phyloP scores from a whole-genome alignment of 2,797 vertebrate genomes.

The Bothrops alternatus region DNA sequence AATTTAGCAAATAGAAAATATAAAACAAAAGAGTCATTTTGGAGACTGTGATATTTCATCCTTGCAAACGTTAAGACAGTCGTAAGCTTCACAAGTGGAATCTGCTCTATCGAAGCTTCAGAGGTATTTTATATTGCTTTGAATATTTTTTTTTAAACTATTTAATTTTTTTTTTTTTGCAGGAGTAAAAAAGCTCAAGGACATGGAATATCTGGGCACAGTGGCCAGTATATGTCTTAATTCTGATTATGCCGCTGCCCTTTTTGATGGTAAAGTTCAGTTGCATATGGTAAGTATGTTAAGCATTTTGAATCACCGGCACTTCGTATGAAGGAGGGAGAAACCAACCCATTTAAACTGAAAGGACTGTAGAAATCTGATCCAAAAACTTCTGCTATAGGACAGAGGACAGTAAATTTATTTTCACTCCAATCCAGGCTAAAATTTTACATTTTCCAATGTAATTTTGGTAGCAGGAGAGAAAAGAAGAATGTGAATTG shows the following conservation, averaged over 20 bases:
- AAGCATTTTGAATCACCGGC: background rate
- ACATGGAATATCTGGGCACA: constrained; percentile 92
- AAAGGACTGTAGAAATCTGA: background rate
- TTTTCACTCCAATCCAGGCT: background rate
- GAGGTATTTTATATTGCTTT: background rate
- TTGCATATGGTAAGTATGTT: constrained; percentile 86
- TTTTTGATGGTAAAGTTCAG: constrained; percentile 96
- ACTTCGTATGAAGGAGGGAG: background rate
- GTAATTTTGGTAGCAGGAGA: background rate
- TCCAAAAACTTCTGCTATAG: background rate
- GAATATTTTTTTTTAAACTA: background rate
- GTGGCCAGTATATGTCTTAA: constrained; percentile 89
- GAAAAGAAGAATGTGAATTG: background rate
- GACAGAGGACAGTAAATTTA: background rate
- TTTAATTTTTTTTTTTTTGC: constrained; percentile 12
- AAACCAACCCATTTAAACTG: background rate
- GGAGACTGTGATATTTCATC: background rate
- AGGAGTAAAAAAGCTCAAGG: constrained; percentile 89
- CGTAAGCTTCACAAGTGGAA: background rate
- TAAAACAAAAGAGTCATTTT: background rate
- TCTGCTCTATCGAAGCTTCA: background rate
- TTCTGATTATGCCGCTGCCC: constrained; percentile 90
- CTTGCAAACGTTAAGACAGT: background rate
- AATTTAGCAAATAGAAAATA: background rate
- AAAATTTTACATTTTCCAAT: background rate